A percentile compares a stretch with the other conserved stretches of the same genome.
Evolutionary conservation across 2,113 vertebrate species (phyloP).

Genomic region (Callopanchax toddi): DNA sequence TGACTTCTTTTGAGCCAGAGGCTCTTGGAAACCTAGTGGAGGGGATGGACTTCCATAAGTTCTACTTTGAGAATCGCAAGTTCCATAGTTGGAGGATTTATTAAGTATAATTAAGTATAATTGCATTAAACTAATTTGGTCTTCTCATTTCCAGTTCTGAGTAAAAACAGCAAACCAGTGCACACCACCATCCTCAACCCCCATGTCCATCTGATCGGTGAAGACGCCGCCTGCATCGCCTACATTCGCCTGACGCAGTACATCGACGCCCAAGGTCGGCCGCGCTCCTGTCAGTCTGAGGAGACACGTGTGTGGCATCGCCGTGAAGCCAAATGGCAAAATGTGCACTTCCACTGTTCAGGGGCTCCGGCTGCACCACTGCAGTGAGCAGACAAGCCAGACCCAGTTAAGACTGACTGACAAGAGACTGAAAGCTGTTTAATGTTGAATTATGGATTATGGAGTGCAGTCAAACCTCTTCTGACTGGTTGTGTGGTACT

Average conservation of each 20-base stretch:
- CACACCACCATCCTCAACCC: slow-evolving; percentile 99
- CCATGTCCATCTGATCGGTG: slow-evolving; percentile 95
- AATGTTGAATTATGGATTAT: background rate
- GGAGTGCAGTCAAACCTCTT: background rate
- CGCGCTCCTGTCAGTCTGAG: slow-evolving; percentile 96
- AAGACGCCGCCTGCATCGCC: slow-evolving; percentile 97
- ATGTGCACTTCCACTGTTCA: slow-evolving; percentile 99
- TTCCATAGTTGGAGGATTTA: background rate
- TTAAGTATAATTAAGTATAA: too few species aligned
- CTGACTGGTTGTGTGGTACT: background rate
- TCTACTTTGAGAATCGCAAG: slow-evolving; percentile 99
- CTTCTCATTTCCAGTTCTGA: slow-evolving; percentile 80
- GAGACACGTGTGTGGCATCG: slow-evolving; percentile 99
- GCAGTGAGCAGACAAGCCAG: slow-evolving; percentile 87
- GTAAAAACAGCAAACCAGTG: slow-evolving; percentile 98
- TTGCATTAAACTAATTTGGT: background rate
- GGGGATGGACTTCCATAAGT: slow-evolving; percentile 99
- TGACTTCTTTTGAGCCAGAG: slow-evolving; percentile 98
- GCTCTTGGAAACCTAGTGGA: slow-evolving; percentile 98
- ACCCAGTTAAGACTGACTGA: slow-evolving; percentile 73
- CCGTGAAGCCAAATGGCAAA: slow-evolving; percentile 97
- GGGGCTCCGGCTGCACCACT: slow-evolving; percentile 96
- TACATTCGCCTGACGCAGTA: slow-evolving; percentile 99
- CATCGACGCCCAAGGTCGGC: slow-evolving; percentile 93
- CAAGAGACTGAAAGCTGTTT: too few species aligned